Conservation (phyloP, 1,140 invertebrate species). For the Subanguina moxae region DNA sequence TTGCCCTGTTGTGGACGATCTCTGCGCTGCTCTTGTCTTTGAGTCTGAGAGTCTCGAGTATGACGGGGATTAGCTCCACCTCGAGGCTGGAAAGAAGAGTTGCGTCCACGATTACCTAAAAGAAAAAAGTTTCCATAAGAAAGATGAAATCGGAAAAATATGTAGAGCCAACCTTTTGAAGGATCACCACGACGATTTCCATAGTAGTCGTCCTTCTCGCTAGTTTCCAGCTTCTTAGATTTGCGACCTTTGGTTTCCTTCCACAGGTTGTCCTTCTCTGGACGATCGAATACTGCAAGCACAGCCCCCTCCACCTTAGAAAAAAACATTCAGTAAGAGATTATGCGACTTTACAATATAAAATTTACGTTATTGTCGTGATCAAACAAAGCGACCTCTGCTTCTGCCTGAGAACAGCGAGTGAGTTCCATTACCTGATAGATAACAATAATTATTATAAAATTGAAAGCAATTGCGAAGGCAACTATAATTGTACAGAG, state of each 20-base stretch:
- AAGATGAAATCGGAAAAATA: no score
- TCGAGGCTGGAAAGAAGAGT: background rate
- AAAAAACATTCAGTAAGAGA: no score
- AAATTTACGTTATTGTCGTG: background rate
- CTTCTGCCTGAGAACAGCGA: background rate
- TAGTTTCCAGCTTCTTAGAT: conserved; percentile 6
- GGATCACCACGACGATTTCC: conserved; percentile 4
- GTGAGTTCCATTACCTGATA: conserved; percentile 10
- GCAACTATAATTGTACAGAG: no score
- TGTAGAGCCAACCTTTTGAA: background rate
- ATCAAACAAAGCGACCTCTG: conserved; percentile 6
- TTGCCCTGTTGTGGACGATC: background rate
- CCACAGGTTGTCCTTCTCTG: conserved; percentile 7
- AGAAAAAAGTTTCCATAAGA: background rate
- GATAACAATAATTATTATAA: background rate
- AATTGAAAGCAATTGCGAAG: no score
- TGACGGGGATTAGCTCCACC: background rate
- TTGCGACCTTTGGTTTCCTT: conserved; percentile 12
- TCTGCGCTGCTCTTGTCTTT: background rate
- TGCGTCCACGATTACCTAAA: background rate
- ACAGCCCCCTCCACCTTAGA: background rate
- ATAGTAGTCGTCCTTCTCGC: background rate
- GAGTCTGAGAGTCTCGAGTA: background rate
- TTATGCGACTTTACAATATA: no score
- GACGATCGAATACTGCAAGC: background rate